A percentile compares a stretch with the other conserved stretches of the same genome.
These are phyloP conservation scores for Sinocyclocheilus rhinocerous DNA, from an alignment of 2,113 vertebrate genomes.

Conservation along the genomic window DNA sequence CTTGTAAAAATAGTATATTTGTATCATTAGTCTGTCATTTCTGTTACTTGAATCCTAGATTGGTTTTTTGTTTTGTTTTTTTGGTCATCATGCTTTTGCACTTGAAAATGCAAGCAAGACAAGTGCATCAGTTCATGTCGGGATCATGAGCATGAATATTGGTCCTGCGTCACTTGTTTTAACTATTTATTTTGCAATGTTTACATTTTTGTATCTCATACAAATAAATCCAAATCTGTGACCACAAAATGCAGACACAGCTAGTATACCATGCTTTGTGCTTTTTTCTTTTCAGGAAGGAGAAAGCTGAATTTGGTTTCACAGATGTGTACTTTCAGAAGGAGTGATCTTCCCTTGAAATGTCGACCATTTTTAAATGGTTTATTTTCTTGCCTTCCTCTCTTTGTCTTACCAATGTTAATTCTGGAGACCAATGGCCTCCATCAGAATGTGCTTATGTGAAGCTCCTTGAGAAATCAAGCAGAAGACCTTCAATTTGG, in stretches of 20 bases:
- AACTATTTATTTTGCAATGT: conserved; percentile 98
- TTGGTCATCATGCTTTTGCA: conserved; percentile 91
- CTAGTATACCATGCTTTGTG: conserved; percentile 86
- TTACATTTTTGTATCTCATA: conserved; percentile 98
- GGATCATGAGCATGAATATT: conserved; percentile 93
- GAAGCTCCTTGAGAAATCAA: neutral
- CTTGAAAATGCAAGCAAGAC: conserved; percentile 91
- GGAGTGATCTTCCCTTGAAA: neutral
- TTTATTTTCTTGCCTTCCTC: neutral
- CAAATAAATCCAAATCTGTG: conserved; percentile 94
- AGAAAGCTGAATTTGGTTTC: conserved; percentile 81
- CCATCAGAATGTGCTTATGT: neutral
- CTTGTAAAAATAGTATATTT: conserved; percentile 97
- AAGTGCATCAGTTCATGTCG: conserved; percentile 82
- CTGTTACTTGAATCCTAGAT: conserved; percentile 94
- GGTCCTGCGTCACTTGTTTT: conserved; percentile 91
- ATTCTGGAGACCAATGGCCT: neutral
- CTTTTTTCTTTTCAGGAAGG: conserved; percentile 82
- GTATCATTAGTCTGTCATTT: conserved; percentile 94
- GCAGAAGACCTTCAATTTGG: neutral
- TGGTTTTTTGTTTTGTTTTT: conserved; percentile 42
- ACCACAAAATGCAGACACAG: conserved; percentile 86
- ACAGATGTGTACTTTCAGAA: conserved; percentile 71
- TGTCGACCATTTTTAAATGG: neutral
- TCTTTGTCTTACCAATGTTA: neutral